phyloP scores from a whole-genome alignment of 2,888 invertebrate species.

The Diarsia rubi region DNA sequence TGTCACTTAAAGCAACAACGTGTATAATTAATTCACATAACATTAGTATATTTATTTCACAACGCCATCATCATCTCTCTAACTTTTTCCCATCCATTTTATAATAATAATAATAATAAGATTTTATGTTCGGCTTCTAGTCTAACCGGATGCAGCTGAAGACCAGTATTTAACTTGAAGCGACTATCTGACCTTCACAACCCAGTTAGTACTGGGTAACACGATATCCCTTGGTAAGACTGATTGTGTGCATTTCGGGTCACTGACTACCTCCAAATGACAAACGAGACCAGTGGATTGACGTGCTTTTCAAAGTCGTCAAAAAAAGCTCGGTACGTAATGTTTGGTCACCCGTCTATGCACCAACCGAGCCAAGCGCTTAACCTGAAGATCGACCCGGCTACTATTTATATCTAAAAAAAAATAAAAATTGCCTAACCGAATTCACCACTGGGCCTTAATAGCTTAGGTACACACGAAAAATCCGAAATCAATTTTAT shows the following conservation, averaged over 20 bases:
- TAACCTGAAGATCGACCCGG: neutral
- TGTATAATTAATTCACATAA: neutral
- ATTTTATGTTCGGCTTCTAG: neutral
- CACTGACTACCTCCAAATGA: neutral
- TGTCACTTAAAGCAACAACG: neutral
- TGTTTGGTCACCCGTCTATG: neutral
- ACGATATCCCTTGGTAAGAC: neutral
- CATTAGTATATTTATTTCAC: neutral
- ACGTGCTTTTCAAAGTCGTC: neutral
- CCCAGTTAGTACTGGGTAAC: neutral
- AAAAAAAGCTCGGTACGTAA: neutral
- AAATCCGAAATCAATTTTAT: constrained; percentile 41
- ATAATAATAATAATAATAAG: no score
- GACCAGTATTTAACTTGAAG: neutral
- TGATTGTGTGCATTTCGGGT: neutral
- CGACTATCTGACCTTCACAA: neutral
- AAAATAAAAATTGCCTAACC: constrained; percentile 12
- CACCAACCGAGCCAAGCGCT: neutral
- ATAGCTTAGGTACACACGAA: constrained; percentile 31
- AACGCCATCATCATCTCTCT: neutral
- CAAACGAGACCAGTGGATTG: neutral
- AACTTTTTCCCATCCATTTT: neutral
- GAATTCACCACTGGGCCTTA: neutral
- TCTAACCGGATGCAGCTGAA: neutral
- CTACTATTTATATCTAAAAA: constrained; percentile 5